Percentiles rank a stretch among this genome's conserved stretches.
phyloP scores from a whole-genome alignment of 2,888 invertebrate genomes.

The Exocentrus adspersus region DNA sequence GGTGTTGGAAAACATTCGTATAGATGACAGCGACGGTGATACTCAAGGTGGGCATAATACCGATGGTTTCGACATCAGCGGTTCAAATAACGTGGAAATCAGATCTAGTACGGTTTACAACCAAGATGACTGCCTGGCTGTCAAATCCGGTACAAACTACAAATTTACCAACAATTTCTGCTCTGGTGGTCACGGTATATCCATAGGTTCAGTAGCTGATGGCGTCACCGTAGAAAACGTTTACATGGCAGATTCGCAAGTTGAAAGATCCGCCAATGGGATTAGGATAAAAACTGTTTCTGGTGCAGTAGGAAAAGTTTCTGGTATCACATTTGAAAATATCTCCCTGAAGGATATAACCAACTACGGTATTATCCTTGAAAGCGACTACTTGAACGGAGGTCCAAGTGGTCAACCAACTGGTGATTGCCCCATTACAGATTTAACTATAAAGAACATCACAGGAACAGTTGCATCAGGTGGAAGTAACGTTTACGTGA shows the following conservation, averaged over 20 bases:
- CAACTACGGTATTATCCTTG: constrained; percentile 38
- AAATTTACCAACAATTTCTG: constrained; percentile 38
- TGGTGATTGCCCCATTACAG: constrained; percentile 42
- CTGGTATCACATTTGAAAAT: constrained; percentile 30
- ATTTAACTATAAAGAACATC: constrained; percentile 37
- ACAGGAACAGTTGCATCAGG: constrained; percentile 34
- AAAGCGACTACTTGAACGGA: constrained; percentile 42
- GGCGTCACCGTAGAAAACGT: background rate
- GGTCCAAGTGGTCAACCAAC: constrained; percentile 33
- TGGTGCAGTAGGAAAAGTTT: constrained; percentile 16
- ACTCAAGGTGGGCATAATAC: constrained; percentile 36
- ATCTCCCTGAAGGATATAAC: constrained; percentile 35
- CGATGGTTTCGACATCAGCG: constrained; percentile 43
- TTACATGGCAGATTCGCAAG: constrained; percentile 6
- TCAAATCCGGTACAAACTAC: constrained; percentile 38
- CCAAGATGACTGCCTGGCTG: constrained; percentile 47
- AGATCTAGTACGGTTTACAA: constrained; percentile 39
- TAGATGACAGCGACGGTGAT: constrained; percentile 1
- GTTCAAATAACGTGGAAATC: constrained; percentile 34
- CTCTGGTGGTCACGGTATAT: constrained; percentile 45
- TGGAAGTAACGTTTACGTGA: constrained; percentile 27
- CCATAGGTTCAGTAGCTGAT: constrained; percentile 40
- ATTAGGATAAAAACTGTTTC: constrained; percentile 32
- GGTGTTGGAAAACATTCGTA: background rate
- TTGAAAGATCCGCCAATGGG: constrained; percentile 17